phyloP scores from a whole-genome alignment of 2,113 vertebrate species.

The Semnornis frantzii region DNA sequence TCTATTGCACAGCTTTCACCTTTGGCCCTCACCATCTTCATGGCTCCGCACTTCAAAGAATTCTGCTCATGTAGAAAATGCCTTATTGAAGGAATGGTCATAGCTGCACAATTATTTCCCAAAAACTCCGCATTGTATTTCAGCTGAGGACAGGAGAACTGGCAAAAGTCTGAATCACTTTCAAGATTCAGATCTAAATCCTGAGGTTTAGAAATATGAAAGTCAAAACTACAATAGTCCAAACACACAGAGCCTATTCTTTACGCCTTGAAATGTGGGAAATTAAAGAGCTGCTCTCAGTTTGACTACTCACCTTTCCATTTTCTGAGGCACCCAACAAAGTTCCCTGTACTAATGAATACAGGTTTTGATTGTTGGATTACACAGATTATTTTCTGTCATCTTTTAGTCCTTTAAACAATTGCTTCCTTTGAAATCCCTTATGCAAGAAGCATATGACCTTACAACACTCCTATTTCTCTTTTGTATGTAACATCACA shows the following conservation, averaged over 20 bases:
- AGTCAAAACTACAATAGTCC: conserved; percentile 35
- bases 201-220: conserved; percentile 62
- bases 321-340: conserved; percentile 51
- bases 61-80: background rate
- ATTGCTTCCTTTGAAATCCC: conserved; percentile 44
- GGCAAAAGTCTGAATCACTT: conserved; percentile 57
- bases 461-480: conserved; percentile 35
- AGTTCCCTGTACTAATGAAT: conserved; percentile 63
- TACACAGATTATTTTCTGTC: conserved; percentile 49
- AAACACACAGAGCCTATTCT: conserved; percentile 35
- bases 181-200: conserved; percentile 68
- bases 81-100: conserved; percentile 2
- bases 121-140: conserved; percentile 33
- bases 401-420: conserved; percentile 51
- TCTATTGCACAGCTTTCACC: conserved; percentile 62
- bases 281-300: conserved; percentile 60
- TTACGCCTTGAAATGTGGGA: conserved; percentile 49
- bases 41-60: conserved; percentile 53
- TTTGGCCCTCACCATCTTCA: conserved; percentile 44
- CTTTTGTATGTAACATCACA: conserved; percentile 52
- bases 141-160: conserved; percentile 39
- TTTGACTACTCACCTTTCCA: conserved; percentile 58
- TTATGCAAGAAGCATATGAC: conserved; percentile 45
- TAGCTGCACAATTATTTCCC: conserved; percentile 46
- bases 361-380: conserved; percentile 50